Evolutionary conservation across 1,140 invertebrate species (phyloP).

Genomic region (Neodiprion fabricii): DNA sequence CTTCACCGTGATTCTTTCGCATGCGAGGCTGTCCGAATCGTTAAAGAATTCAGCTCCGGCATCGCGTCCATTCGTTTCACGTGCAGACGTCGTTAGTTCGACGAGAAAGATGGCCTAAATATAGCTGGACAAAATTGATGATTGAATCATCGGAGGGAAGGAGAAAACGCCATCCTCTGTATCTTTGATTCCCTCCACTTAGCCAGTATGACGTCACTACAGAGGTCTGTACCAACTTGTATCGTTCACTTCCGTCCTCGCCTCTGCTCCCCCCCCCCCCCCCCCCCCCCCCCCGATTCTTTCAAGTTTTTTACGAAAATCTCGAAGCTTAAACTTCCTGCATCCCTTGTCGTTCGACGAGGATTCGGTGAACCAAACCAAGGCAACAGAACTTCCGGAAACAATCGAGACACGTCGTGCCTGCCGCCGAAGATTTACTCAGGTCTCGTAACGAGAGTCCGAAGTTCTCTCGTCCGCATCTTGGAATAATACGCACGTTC

Average conservation of each 20-base stretch:
- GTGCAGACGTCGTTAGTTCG: neutral
- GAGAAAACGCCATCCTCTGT: neutral
- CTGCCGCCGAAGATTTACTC: no score
- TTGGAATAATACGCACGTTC: neutral
- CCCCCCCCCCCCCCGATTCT: no score
- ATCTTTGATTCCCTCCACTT: neutral
- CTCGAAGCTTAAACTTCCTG: no score
- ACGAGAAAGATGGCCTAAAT: neutral
- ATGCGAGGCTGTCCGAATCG: no score
- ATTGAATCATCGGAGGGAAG: neutral
- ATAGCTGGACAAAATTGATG: neutral
- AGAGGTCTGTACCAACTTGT: neutral
- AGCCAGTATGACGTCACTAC: neutral
- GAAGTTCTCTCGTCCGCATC: neutral
- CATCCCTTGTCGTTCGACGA: no score
- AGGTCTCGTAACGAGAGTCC: neutral
- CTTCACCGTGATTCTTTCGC: no score
- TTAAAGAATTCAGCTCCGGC: no score
- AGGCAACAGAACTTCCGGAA: no score
- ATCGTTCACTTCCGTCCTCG: neutral
- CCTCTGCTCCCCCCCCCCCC: neutral
- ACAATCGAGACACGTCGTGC: no score
- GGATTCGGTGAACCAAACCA: no score
- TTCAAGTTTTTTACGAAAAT: no score
- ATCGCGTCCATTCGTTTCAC: no score